phyloP scores from a whole-genome alignment of 2,888 invertebrate genomes.

The Cephus rjabovi region DNA sequence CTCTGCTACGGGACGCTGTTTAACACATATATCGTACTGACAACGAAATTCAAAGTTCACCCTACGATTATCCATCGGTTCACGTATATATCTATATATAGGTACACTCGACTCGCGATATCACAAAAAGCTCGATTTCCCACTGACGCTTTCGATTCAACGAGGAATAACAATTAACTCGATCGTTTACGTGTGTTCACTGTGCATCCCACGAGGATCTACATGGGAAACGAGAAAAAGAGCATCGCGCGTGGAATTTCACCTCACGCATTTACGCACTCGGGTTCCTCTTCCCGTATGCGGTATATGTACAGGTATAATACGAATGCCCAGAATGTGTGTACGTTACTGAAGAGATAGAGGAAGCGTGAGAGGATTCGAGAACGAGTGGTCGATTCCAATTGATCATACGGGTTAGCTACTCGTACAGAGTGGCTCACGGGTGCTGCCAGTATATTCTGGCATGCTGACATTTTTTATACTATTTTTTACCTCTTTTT shows the following conservation, averaged over 20 bases:
- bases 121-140: not conserved
- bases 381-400: slow-evolving; percentile 49
- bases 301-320: not conserved
- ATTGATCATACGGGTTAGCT: slow-evolving; percentile 49
- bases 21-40: not conserved
- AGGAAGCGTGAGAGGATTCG: not conserved
- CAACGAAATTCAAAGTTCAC: not conserved
- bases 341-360: not conserved
- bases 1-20: not conserved
- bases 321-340: not conserved
- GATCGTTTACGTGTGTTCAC: slow-evolving; percentile 40
- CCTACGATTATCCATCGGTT: not conserved
- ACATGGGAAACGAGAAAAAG: not conserved
- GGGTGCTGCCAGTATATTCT: slow-evolving; percentile 1
- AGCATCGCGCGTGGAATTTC: not conserved
- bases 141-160: slow-evolving; percentile 19
- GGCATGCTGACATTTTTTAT: not conserved
- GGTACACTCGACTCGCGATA: not conserved
- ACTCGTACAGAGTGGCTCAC: slow-evolving; percentile 5
- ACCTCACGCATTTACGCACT: not conserved
- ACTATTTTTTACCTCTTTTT: not conserved
- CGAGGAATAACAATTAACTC: slow-evolving; percentile 55
- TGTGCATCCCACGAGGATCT: not conserved
- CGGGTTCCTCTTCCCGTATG: slow-evolving; percentile 7
- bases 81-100: not conserved